Conservation (phyloP, 2,797 vertebrate genomes). For the Mycteria americana region DNA sequence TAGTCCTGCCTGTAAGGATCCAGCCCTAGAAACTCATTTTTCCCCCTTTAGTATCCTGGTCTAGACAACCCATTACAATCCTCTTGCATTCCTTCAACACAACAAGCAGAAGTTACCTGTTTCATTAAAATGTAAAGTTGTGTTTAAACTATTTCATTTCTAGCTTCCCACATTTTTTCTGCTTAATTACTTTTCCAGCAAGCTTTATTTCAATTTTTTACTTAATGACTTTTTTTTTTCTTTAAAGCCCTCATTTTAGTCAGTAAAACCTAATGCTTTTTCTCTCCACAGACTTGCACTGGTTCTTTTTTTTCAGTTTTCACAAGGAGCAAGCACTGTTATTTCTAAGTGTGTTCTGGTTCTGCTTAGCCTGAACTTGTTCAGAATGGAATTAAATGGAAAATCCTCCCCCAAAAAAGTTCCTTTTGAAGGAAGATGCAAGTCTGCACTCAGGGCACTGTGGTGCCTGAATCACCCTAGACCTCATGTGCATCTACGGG, state of each 20-base stretch:
- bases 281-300: neutral
- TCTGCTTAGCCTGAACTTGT: neutral
- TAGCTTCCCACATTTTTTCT: neutral
- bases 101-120: neutral
- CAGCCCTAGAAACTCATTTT: neutral
- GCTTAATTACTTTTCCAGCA: neutral
- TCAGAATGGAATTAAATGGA: neutral
- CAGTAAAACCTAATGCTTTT: neutral
- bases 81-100: neutral
- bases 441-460: neutral
- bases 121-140: neutral
- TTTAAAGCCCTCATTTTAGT: neutral
- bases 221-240: neutral
- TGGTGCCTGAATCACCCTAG: neutral
- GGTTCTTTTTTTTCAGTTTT: rapidly evolving
- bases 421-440: neutral
- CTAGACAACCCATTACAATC: neutral
- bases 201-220: neutral
- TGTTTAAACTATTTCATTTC: neutral
- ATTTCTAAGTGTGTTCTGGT: neutral
- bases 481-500: rapidly evolving
- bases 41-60: neutral
- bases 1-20: neutral
- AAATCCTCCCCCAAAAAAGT: rapidly evolving
- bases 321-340: neutral